These are phyloP conservation scores for Drosophila trapezifrons DNA, from an alignment of 1,140 invertebrate genomes.

Conservation along the genomic window DNA sequence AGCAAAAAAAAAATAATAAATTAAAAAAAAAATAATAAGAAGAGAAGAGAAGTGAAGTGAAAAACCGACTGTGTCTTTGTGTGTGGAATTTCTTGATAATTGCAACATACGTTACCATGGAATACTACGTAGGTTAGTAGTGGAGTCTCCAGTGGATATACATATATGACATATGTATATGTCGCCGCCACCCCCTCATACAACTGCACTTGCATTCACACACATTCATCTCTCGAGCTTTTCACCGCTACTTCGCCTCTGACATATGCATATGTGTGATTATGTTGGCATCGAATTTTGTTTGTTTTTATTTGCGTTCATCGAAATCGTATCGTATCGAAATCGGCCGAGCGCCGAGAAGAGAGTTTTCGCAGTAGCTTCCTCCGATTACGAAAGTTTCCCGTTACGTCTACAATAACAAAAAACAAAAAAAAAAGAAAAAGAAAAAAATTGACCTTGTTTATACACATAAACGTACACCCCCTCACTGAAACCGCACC, in stretches of 20 bases:
- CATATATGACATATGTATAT: conserved; percentile 27
- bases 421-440: conserved; percentile 24
- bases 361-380: conserved; percentile 32
- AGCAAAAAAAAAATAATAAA: conserved; percentile 38
- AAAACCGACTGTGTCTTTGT: conserved; percentile 71
- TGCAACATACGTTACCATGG: conserved; percentile 81
- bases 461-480: conserved; percentile 25
- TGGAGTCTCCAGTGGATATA: conserved; percentile 43
- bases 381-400: conserved; percentile 46
- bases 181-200: conserved; percentile 10
- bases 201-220: conserved; percentile 28
- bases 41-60: conserved; percentile 48
- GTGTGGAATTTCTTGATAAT: conserved; percentile 74
- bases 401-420: conserved; percentile 49
- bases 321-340: conserved; percentile 15
- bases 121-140: conserved; percentile 82
- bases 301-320: conserved; percentile 34
- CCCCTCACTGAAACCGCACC: conserved; percentile 13
- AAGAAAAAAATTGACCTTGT: conserved; percentile 39
- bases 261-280: conserved; percentile 20
- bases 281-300: conserved; percentile 43
- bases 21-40: conserved; percentile 21
- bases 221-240: conserved; percentile 13
- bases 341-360: conserved; percentile 20
- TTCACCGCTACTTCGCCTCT: conserved; percentile 15